Percentiles rank a stretch among this genome's conserved stretches.
These are phyloP conservation scores for Synanthedon andrenaeformis DNA, from an alignment of 2,888 invertebrate genomes.

Conservation along the genomic window DNA sequence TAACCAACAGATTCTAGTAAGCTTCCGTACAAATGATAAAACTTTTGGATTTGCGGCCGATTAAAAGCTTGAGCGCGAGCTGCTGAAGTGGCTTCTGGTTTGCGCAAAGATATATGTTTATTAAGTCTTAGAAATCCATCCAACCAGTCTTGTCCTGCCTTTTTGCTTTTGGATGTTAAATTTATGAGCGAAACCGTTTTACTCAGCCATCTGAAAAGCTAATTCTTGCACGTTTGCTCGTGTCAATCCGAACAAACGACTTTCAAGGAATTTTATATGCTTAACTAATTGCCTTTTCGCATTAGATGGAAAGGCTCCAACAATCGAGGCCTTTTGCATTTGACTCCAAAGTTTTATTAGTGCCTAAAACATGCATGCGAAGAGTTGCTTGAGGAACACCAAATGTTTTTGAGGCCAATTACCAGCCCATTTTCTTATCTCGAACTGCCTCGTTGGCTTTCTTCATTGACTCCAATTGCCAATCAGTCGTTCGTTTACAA, in stretches of 20 bases:
- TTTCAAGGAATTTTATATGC: constrained; percentile 4
- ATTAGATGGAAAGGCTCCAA: too few species aligned
- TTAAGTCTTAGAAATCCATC: too few species aligned
- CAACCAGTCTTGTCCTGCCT: too few species aligned
- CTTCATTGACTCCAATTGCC: constrained; percentile 4
- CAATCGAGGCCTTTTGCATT: constrained; percentile 4
- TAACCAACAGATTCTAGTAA: too few species aligned
- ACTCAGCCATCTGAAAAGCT: constrained; percentile 21
- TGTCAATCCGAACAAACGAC: constrained; percentile 4
- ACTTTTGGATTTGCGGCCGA: too few species aligned
- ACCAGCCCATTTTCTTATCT: constrained; percentile 7
- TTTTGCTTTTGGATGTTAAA: too few species aligned
- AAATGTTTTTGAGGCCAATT: constrained; percentile 5
- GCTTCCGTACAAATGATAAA: too few species aligned
- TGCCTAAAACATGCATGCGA: constrained; percentile 4
- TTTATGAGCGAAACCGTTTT: constrained; percentile 16
- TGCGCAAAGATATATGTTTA: too few species aligned
- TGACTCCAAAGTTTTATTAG: constrained; percentile 7
- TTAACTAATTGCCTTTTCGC: constrained; percentile 5
- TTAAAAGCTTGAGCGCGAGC: too few species aligned
- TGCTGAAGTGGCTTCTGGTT: too few species aligned
- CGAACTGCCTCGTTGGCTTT: constrained; percentile 5
- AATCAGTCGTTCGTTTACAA: constrained; percentile 3
- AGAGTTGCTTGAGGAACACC: constrained; percentile 8
- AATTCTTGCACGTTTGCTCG: constrained; percentile 3